phyloP scores from a whole-genome alignment of 2,888 invertebrate genomes.

The Lasioglossum calceatum region DNA sequence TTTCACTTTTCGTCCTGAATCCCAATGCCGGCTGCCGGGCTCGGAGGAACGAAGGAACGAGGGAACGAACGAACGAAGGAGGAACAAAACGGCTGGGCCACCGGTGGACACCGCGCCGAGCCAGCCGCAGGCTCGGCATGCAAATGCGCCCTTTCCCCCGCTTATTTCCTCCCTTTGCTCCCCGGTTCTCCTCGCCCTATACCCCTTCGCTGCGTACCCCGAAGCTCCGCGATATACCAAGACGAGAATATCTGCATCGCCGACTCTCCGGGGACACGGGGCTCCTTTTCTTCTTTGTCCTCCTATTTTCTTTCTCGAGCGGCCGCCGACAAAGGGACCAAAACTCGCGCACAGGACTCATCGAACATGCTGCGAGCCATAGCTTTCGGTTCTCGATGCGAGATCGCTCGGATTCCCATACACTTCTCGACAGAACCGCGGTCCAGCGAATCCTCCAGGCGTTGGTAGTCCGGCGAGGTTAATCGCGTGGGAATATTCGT shows the following conservation, averaged over 20 bases:
- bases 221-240: conserved; percentile 54
- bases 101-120: conserved; percentile 68
- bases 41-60: conserved; percentile 44
- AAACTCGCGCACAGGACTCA: conserved; percentile 15
- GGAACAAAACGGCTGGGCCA: conserved; percentile 68
- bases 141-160: conserved; percentile 54
- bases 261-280: conserved; percentile 26
- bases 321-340: conserved; percentile 38
- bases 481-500: background rate
- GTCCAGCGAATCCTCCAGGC: background rate
- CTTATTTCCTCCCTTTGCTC: conserved; percentile 3
- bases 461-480: background rate
- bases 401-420: background rate
- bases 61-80: conserved; percentile 66
- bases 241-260: conserved; percentile 64
- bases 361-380: background rate
- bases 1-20: conserved; percentile 77
- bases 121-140: conserved; percentile 67
- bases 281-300: conserved; percentile 27
- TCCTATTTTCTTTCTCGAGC: conserved; percentile 18
- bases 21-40: conserved; percentile 68
- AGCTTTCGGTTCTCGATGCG: background rate
- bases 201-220: conserved; percentile 11
- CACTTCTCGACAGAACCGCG: background rate
- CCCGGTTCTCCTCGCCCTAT: conserved; percentile 46